phyloP scores from a whole-genome alignment of 1,140 invertebrate genomes.

The Sinella curviseta region DNA sequence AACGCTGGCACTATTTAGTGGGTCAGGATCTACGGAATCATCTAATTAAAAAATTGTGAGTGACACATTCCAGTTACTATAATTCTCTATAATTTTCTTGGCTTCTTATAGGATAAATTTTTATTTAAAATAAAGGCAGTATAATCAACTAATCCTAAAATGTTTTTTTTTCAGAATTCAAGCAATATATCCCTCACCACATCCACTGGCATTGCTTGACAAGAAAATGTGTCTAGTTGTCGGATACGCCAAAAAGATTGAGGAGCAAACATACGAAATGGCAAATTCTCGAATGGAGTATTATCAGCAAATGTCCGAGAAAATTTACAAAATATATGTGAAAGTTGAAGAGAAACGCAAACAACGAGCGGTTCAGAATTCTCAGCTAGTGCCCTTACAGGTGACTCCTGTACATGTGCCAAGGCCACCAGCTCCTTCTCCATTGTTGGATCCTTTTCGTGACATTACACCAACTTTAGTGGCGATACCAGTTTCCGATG shows the following conservation, averaged over 20 bases:
- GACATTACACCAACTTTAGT: neutral
- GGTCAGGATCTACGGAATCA: conserved; percentile 96
- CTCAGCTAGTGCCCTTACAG: conserved; percentile 14
- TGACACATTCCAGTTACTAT: too few relatives aligned
- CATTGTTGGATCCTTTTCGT: too few relatives aligned
- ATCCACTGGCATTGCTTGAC: conserved; percentile 89
- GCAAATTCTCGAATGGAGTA: conserved; percentile 96
- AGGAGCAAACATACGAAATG: conserved; percentile 99
- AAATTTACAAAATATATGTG: conserved; percentile 99
- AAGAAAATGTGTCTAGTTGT: conserved; percentile 96
- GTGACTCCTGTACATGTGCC: neutral
- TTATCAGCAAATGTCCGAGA: conserved; percentile 96
- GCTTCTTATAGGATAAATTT: too few relatives aligned
- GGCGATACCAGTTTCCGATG: conserved; percentile 1
- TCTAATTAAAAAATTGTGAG: conserved; percentile 95
- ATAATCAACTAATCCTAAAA: too few relatives aligned
- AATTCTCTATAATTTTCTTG: too few relatives aligned
- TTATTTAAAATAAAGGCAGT: too few relatives aligned
- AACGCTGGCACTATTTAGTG: conserved; percentile 97
- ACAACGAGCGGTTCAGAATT: conserved; percentile 52
- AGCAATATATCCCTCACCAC: conserved; percentile 96
- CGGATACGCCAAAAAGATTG: conserved; percentile 96
- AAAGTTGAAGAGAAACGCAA: conserved; percentile 72
- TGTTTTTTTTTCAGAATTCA: conserved; percentile 73
- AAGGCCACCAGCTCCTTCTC: neutral